phyloP scores from a whole-genome alignment of 2,888 invertebrate species.

The Lobophora halterata region DNA sequence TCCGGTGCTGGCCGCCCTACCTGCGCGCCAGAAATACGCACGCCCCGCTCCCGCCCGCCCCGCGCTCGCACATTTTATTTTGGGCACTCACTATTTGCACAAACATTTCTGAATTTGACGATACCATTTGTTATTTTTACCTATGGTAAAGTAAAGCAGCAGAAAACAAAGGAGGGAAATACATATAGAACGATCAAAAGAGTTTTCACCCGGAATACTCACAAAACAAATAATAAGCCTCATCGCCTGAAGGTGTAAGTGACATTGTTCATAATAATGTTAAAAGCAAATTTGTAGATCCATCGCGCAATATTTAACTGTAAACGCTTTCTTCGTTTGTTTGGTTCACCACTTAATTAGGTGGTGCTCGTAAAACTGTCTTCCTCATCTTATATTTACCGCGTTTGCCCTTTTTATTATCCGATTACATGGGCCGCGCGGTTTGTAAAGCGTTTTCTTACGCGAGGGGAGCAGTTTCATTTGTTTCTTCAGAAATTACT shows the following conservation, averaged over 20 bases:
- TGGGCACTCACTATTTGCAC: constrained; percentile 33
- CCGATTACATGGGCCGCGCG: constrained; percentile 79
- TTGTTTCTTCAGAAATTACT: constrained; percentile 79
- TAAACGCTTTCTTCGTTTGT: constrained; percentile 73
- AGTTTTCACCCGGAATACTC: no score
- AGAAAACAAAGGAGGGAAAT: no score
- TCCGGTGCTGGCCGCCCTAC: constrained; percentile 67
- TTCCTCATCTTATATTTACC: constrained; percentile 82
- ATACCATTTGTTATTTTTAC: constrained; percentile 43
- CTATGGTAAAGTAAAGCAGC: constrained; percentile 24
- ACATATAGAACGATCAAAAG: no score
- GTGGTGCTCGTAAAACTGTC: constrained; percentile 80
- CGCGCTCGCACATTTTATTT: constrained; percentile 39
- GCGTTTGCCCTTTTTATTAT: constrained; percentile 81
- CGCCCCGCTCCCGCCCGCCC: constrained; percentile 52
- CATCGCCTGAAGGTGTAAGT: background rate
- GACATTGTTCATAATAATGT: constrained; percentile 13
- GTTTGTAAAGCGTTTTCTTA: constrained; percentile 73
- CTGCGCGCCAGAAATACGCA: constrained; percentile 76
- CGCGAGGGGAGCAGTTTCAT: constrained; percentile 78
- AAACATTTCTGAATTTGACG: constrained; percentile 43
- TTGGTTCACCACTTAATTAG: constrained; percentile 80
- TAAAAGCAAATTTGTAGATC: constrained; percentile 17
- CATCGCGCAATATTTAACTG: constrained; percentile 44
- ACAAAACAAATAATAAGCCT: background rate